phyloP scores from a whole-genome alignment of 2,888 invertebrate genomes.

The Phania funesta region DNA sequence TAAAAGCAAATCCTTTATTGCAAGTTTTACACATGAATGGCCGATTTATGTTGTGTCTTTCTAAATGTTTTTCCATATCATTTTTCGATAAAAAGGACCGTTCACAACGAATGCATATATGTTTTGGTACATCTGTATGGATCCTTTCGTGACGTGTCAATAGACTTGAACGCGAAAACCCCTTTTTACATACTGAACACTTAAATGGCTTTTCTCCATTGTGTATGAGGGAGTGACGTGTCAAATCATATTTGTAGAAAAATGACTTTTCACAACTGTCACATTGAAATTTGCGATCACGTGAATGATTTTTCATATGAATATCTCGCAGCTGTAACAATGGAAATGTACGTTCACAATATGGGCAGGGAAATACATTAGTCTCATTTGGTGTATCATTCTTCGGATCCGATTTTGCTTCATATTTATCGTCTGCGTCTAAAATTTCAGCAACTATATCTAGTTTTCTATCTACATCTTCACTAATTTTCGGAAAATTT shows the following conservation, averaged over 20 bases:
- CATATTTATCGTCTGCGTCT: conserved; percentile 70
- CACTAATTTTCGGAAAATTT: conserved; percentile 75
- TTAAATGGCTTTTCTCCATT: conserved; percentile 82
- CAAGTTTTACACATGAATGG: conserved; percentile 85
- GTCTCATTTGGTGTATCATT: conserved; percentile 81
- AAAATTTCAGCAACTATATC: conserved; percentile 79
- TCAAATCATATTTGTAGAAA: conserved; percentile 86
- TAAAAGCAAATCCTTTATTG: conserved; percentile 82
- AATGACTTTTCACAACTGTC: conserved; percentile 83
- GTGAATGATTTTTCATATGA: conserved; percentile 84
- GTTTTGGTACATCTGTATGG: conserved; percentile 82
- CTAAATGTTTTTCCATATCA: conserved; percentile 84
- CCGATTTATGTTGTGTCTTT: conserved; percentile 82
- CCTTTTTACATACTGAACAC: conserved; percentile 85
- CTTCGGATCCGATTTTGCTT: conserved; percentile 69
- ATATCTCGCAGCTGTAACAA: conserved; percentile 85
- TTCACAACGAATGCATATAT: conserved; percentile 85
- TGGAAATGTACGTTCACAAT: conserved; percentile 87
- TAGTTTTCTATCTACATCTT: conserved; percentile 77
- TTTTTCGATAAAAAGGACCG: conserved; percentile 85
- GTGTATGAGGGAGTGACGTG: conserved; percentile 84
- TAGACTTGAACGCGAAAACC: conserved; percentile 84
- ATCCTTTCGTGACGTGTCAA: conserved; percentile 87
- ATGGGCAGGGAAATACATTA: conserved; percentile 84
- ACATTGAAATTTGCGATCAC: conserved; percentile 84